phyloP scores from a whole-genome alignment of 2,113 vertebrate genomes.

The Zootoca vivipara region DNA sequence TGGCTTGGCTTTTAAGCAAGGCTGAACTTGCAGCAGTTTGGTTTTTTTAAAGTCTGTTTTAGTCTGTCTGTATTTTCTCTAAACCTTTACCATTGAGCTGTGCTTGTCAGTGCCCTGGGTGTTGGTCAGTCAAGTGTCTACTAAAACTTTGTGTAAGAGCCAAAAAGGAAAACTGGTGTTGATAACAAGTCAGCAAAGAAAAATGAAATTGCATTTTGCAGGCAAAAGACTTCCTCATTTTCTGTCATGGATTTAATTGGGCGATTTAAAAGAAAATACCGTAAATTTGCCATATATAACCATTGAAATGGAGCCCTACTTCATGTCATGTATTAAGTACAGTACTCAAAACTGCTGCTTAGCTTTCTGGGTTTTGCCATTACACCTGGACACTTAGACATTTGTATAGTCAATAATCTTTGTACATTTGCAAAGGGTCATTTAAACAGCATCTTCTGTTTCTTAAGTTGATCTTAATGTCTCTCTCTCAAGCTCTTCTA shows the following conservation, averaged over 20 bases:
- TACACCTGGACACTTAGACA: background rate
- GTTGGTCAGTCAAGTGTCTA: background rate
- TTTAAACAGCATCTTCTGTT: background rate
- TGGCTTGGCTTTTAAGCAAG: background rate
- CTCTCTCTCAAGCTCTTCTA: background rate
- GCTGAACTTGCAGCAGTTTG: background rate
- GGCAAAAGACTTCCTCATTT: conserved; percentile 18
- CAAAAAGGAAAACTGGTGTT: background rate
- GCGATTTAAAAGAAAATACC: background rate
- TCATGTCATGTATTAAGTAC: background rate
- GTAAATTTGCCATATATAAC: conserved; percentile 6
- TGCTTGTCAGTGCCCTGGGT: conserved; percentile 11
- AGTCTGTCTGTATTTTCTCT: background rate
- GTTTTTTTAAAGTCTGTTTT: conserved; percentile 21
- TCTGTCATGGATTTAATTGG: conserved; percentile 12
- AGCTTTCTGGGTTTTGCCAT: background rate
- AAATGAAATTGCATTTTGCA: background rate
- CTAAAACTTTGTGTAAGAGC: background rate
- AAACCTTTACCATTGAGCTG: background rate
- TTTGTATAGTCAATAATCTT: background rate
- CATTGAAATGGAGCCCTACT: background rate
- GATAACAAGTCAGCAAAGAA: background rate
- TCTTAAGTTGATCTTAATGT: background rate
- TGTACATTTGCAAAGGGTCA: background rate
- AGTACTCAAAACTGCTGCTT: background rate